Percentiles rank a stretch among this genome's conserved stretches.
Evolutionary conservation across 2,888 invertebrate genomes (phyloP).

Genomic region (Deilephila elpenor): DNA sequence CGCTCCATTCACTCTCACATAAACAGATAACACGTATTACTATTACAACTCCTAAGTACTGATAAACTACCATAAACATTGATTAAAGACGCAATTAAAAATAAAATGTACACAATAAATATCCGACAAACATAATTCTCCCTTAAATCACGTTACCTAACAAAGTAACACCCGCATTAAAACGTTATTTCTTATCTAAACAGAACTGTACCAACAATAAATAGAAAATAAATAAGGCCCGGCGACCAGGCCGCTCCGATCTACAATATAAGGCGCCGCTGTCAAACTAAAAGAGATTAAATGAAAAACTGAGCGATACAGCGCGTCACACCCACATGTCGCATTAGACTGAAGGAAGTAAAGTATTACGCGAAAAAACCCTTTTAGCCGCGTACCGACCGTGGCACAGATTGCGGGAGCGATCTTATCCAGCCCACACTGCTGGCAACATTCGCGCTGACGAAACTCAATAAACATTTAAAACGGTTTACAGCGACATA

Average conservation of each 20-base stretch:
- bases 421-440: constrained; percentile 68
- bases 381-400: constrained; percentile 51
- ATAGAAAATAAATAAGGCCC: constrained; percentile 25
- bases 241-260: constrained; percentile 15
- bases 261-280: constrained; percentile 29
- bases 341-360: constrained; percentile 59
- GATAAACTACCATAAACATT: background rate
- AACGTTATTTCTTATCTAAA: constrained; percentile 16
- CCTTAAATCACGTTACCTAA: background rate
- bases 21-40: background rate
- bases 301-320: constrained; percentile 48
- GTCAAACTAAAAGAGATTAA: constrained; percentile 46
- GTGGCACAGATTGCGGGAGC: constrained; percentile 65
- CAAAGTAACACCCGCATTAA: constrained; percentile 1
- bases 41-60: background rate
- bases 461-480: constrained; percentile 59
- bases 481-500: constrained; percentile 59
- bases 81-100: constrained; percentile 10
- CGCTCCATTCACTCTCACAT: background rate
- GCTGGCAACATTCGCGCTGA: constrained; percentile 60
- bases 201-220: constrained; percentile 11
- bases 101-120: constrained; percentile 2
- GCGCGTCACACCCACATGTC: constrained; percentile 55
- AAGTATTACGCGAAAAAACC: constrained; percentile 55
- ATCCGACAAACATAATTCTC: constrained; percentile 8